Evolutionary conservation across 2,888 invertebrate species (phyloP).

Genomic region (Polydrusus tereticollis): DNA sequence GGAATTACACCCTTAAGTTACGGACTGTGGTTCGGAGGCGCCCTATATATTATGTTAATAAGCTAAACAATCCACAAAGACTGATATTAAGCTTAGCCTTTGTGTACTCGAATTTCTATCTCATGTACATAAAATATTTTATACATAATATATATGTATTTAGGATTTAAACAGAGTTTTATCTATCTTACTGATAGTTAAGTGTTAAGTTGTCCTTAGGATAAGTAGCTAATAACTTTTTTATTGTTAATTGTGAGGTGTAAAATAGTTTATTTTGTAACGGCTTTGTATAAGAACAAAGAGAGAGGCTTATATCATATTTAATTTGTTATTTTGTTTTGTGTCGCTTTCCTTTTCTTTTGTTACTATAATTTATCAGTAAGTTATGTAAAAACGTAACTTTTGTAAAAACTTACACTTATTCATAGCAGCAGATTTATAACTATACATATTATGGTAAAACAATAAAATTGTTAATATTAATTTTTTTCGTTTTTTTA

Average conservation of each 20-base stretch:
- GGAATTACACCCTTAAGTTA: too few species aligned
- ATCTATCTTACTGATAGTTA: conserved; percentile 29
- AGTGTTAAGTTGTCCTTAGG: conserved; percentile 24
- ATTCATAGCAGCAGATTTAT: conserved; percentile 34
- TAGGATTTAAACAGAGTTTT: conserved; percentile 30
- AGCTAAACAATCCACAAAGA: neutral
- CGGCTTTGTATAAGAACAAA: conserved; percentile 22
- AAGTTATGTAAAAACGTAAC: conserved; percentile 22
- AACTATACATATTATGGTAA: conserved; percentile 21
- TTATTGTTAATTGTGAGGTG: conserved; percentile 20
- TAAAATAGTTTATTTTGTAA: conserved; percentile 17
- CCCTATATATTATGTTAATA: too few species aligned
- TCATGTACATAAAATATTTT: conserved; percentile 32
- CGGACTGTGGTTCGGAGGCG: neutral
- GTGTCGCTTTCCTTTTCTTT: conserved; percentile 20
- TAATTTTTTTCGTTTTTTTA: neutral
- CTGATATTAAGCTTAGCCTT: neutral
- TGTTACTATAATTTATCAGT: conserved; percentile 19
- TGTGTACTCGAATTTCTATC: conserved; percentile 25
- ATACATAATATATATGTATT: conserved; percentile 29
- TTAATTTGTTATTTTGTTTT: conserved; percentile 29
- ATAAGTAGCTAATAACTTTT: conserved; percentile 31
- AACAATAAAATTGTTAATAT: conserved; percentile 32
- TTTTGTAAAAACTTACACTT: conserved; percentile 32
- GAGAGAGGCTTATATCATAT: conserved; percentile 20